phyloP scores from a whole-genome alignment of 1,140 invertebrate genomes.

The Sitophilus oryzae region DNA sequence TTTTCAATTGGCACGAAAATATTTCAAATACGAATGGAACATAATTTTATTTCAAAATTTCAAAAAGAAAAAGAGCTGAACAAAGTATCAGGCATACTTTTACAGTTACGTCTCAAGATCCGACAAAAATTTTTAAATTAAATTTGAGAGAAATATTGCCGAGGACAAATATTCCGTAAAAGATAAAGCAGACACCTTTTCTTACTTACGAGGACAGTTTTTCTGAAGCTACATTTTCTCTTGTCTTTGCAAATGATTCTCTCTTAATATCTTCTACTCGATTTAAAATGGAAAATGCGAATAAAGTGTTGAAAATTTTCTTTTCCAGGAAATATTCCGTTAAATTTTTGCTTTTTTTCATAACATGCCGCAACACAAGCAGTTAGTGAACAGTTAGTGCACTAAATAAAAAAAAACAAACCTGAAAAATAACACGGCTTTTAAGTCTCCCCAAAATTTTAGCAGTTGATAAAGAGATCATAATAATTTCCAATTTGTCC shows the following conservation, averaged over 20 bases:
- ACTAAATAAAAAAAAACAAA: too few relatives aligned
- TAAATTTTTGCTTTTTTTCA: too few relatives aligned
- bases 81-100: not conserved
- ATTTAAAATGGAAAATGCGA: not conserved
- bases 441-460: too few relatives aligned
- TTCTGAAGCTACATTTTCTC: not conserved
- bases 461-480: too few relatives aligned
- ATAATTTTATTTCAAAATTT: not conserved
- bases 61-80: not conserved
- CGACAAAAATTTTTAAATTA: not conserved
- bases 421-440: too few relatives aligned
- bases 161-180: not conserved
- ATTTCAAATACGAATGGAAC: not conserved
- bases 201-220: not conserved
- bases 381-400: too few relatives aligned
- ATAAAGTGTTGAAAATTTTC: too few relatives aligned
- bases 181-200: not conserved
- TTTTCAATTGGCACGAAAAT: too few relatives aligned
- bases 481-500: too few relatives aligned
- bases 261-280: not conserved
- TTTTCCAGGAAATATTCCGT: too few relatives aligned
- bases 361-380: too few relatives aligned
- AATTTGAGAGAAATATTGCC: not conserved
- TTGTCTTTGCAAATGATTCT: not conserved
- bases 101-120: not conserved